Conservation (phyloP, 2,113 vertebrate genomes). For the Paramormyrops kingsleyae region DNA sequence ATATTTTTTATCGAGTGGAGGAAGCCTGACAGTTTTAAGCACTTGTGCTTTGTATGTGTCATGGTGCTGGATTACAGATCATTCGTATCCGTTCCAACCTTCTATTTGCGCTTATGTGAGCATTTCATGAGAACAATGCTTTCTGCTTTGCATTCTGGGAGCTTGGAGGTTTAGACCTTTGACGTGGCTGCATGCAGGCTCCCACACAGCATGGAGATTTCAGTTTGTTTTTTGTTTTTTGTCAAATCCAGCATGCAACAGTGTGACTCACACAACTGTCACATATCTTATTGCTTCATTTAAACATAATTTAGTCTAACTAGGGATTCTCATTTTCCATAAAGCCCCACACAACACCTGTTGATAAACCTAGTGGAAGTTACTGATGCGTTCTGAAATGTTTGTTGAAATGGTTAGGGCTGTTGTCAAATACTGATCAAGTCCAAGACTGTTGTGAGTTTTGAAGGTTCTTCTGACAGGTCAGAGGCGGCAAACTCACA, state of each 20-base stretch:
- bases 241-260: neutral
- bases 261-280: neutral
- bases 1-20: neutral
- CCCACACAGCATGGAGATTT: neutral
- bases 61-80: neutral
- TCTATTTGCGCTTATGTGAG: neutral
- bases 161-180: neutral
- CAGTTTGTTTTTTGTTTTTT: neutral
- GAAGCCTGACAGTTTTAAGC: neutral
- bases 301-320: neutral
- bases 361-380: neutral
- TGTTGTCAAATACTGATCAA: neutral
- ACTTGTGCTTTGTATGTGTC: neutral
- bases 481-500: neutral
- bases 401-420: neutral
- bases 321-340: neutral
- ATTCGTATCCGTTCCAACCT: neutral
- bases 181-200: neutral
- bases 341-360: neutral
- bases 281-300: neutral
- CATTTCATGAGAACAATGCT: neutral
- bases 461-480: neutral
- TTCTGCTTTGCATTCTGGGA: neutral
- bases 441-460: neutral
- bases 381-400: neutral